Evolutionary conservation across 2,888 invertebrate genomes (phyloP).

Genomic region (Machimus rusticus): DNA sequence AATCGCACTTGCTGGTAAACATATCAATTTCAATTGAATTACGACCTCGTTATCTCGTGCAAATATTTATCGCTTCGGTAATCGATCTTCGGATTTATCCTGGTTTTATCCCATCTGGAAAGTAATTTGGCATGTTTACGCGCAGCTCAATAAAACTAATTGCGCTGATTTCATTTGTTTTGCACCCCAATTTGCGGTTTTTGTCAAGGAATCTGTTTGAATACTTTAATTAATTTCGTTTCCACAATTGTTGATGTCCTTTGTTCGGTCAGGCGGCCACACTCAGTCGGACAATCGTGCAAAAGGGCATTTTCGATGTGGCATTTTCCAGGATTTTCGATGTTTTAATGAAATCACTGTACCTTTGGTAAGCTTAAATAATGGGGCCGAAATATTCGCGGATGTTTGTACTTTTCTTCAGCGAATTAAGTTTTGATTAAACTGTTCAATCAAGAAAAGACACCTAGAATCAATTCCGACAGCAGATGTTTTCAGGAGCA

Average conservation of each 20-base stretch:
- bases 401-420: not conserved
- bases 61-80: slow-evolving; percentile 45
- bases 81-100: slow-evolving; percentile 43
- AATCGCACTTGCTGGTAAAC: not conserved
- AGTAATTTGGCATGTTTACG: slow-evolving; percentile 13
- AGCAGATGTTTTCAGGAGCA: too few relatives aligned
- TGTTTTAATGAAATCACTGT: not conserved
- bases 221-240: slow-evolving; percentile 21
- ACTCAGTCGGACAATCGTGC: not conserved
- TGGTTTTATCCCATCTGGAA: slow-evolving; percentile 39
- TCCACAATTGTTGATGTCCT: slow-evolving; percentile 7
- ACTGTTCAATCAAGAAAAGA: too few relatives aligned
- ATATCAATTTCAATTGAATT: slow-evolving; percentile 45
- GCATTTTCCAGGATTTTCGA: not conserved
- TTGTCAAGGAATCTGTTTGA: slow-evolving; percentile 21
- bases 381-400: not conserved
- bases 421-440: not conserved
- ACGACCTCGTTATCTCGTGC: slow-evolving; percentile 45
- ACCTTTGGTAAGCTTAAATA: not conserved
- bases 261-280: not conserved
- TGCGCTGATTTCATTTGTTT: slow-evolving; percentile 31
- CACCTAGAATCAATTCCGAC: too few relatives aligned
- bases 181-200: slow-evolving; percentile 18
- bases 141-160: slow-evolving; percentile 11
- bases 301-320: not conserved